Conservation (phyloP, 2,113 vertebrate genomes). For the Cyrtonyx montezumae region DNA sequence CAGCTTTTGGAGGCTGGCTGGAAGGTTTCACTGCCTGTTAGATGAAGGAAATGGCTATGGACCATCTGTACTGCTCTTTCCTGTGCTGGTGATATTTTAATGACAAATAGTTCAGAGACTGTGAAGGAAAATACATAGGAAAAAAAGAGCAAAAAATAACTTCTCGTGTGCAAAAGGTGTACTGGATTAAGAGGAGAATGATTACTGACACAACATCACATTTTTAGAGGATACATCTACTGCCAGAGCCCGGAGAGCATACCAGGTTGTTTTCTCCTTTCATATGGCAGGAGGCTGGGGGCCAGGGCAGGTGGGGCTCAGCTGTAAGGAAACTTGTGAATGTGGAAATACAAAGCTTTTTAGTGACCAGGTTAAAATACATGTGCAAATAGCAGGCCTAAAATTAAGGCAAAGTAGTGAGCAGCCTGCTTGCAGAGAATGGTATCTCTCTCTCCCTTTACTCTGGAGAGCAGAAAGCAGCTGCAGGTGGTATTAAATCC, state of each 20-base stretch:
- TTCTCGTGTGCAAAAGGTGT: background rate
- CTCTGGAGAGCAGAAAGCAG: constrained; percentile 44
- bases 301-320: background rate
- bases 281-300: rapidly evolving
- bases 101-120: background rate
- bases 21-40: background rate
- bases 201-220: background rate
- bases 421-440: background rate
- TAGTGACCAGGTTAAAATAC: background rate
- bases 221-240: background rate
- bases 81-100: background rate
- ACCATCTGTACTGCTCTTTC: background rate
- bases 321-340: background rate
- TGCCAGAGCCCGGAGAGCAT: background rate
- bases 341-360: background rate
- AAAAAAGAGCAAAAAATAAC: background rate
- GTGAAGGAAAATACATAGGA: background rate
- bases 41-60: background rate
- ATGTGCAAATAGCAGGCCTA: background rate
- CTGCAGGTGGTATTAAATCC: constrained; percentile 64
- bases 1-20: rapidly evolving
- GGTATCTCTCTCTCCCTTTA: background rate
- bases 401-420: background rate
- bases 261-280: background rate
- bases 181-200: background rate